Conservation (phyloP, 2,113 vertebrate genomes). For the Dipodomys spectabilis region DNA sequence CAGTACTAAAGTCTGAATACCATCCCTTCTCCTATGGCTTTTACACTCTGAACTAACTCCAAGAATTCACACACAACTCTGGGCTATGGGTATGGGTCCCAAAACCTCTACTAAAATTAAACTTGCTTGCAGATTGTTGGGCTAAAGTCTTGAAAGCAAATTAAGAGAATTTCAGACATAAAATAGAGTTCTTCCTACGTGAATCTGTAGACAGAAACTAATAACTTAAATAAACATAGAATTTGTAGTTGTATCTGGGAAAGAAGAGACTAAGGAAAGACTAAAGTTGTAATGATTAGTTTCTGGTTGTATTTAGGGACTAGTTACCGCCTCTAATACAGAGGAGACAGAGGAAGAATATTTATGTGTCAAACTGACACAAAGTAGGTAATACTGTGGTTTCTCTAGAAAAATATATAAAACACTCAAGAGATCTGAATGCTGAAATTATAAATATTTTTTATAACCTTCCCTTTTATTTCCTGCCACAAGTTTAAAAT, state of each 20-base stretch:
- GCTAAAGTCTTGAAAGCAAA: background rate
- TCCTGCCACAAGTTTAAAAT: background rate
- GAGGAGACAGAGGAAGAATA: slow-evolving; percentile 17
- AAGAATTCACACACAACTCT: background rate
- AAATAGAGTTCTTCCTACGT: background rate
- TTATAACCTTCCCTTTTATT: background rate
- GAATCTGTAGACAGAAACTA: background rate
- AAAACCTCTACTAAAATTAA: slow-evolving; percentile 12
- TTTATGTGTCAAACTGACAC: background rate
- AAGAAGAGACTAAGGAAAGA: background rate
- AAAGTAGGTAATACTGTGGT: background rate
- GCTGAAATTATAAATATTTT: slow-evolving; percentile 18
- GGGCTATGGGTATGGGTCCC: background rate
- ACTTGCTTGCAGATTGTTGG: background rate
- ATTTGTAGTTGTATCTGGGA: background rate
- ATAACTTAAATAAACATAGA: background rate
- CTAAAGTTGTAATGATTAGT: background rate
- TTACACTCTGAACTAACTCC: background rate
- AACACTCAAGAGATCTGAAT: background rate
- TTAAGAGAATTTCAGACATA: slow-evolving; percentile 1
- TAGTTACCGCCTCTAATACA: background rate
- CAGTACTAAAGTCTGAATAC: background rate
- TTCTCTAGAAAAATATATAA: background rate
- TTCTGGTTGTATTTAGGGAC: background rate
- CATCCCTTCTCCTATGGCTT: background rate